Percentiles rank a stretch among this genome's conserved stretches.
These are phyloP conservation scores for Rhinopomastus cyanomelas DNA, from an alignment of 2,113 vertebrate genomes.

Conservation along the genomic window DNA sequence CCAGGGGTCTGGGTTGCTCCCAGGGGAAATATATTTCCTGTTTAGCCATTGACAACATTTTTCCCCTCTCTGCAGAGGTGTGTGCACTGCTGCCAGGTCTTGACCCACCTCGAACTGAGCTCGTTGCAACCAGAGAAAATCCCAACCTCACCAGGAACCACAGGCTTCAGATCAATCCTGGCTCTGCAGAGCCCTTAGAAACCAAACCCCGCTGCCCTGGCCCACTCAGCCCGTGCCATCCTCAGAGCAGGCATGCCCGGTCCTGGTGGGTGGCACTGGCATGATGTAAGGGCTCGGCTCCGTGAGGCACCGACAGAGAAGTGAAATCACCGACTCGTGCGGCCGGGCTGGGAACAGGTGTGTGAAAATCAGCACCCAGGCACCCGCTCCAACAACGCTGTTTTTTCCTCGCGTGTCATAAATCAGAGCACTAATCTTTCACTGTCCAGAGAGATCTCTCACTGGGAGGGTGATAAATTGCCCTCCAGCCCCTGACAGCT, in stretches of 20 bases:
- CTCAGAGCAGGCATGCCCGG: accelerated
- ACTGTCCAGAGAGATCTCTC: slow-evolving; percentile 77
- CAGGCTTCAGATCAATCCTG: not conserved
- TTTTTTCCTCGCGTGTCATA: slow-evolving; percentile 71
- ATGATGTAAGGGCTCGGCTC: not conserved
- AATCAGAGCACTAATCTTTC: slow-evolving; percentile 82
- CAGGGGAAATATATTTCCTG: not conserved
- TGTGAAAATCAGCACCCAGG: slow-evolving; percentile 61
- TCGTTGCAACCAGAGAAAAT: not conserved
- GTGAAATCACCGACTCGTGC: not conserved
- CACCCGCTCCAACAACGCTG: slow-evolving; percentile 61
- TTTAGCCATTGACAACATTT: not conserved
- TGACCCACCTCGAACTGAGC: not conserved
- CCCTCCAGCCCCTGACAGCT: slow-evolving; percentile 81
- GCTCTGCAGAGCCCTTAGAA: not conserved
- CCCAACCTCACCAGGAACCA: not conserved
- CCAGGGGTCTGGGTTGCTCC: not conserved
- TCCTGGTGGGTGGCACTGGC: accelerated
- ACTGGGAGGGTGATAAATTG: slow-evolving; percentile 78
- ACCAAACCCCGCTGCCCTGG: not conserved
- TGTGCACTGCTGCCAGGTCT: not conserved
- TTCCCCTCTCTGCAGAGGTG: not conserved
- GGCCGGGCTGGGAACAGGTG: slow-evolving; percentile 77
- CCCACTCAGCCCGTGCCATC: not conserved
- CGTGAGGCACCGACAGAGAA: not conserved